These are phyloP conservation scores for Hypsibius dujardini DNA, from an alignment of 1,140 invertebrate species.

Conservation along the genomic window DNA sequence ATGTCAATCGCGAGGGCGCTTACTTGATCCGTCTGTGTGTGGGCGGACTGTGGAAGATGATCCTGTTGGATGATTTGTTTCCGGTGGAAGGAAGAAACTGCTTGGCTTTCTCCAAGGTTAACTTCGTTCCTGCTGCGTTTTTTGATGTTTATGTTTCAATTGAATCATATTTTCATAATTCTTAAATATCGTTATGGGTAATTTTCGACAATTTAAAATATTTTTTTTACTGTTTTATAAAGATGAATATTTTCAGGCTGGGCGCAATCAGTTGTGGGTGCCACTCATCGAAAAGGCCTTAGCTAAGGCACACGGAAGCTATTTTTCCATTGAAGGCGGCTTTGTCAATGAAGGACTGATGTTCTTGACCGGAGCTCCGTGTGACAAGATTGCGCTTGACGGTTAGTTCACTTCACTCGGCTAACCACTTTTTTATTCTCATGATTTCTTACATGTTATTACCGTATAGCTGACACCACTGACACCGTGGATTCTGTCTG, in stretches of 20 bases:
- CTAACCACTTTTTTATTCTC: no score
- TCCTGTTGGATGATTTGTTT: constrained; percentile 84
- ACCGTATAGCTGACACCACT: constrained; percentile 45
- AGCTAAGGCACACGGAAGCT: constrained; percentile 90
- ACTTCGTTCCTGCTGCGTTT: constrained; percentile 20
- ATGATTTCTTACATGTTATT: background rate
- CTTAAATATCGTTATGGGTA: background rate
- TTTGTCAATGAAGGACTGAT: constrained; percentile 84
- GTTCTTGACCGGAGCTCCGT: constrained; percentile 57
- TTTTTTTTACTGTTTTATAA: no score
- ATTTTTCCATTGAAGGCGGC: constrained; percentile 82
- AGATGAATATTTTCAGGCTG: constrained; percentile 44
- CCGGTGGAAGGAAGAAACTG: constrained; percentile 78
- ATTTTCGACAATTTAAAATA: no score
- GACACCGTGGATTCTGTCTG: constrained; percentile 82
- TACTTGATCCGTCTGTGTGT: constrained; percentile 83
- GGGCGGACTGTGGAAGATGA: constrained; percentile 89
- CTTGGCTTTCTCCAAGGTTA: constrained; percentile 73
- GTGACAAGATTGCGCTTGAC: constrained; percentile 39
- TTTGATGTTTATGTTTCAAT: constrained; percentile 8
- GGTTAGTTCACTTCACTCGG: constrained; percentile 23
- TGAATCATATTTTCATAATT: constrained; percentile 23
- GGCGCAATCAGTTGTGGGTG: constrained; percentile 89
- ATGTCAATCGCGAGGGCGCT: constrained; percentile 69
- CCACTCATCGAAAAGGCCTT: constrained; percentile 95